Evolutionary conservation across 2,888 invertebrate genomes (phyloP).

Genomic region (Watsonalla cultraria): DNA sequence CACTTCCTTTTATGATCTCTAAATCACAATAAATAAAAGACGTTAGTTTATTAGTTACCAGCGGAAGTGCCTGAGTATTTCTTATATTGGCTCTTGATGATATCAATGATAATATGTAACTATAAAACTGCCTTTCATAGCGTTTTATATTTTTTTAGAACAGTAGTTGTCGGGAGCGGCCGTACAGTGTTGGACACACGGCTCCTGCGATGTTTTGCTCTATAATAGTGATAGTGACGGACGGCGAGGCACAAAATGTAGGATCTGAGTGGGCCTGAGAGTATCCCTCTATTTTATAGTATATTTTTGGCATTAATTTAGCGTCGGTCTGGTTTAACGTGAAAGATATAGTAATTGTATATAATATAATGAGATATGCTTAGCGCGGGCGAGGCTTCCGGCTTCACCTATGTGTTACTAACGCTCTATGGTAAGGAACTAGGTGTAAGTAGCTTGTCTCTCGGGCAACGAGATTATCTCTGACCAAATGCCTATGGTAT

Average conservation of each 20-base stretch:
- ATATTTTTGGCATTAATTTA: conserved; percentile 64
- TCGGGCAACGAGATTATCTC: conserved; percentile 69
- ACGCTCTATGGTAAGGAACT: conserved; percentile 58
- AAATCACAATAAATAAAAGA: conserved; percentile 25
- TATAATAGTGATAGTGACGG: conserved; percentile 41
- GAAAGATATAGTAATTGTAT: conserved; percentile 63
- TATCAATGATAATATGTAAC: conserved; percentile 50
- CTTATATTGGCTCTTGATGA: conserved; percentile 48
- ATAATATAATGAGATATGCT: conserved; percentile 65
- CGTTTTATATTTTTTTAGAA: conserved; percentile 72
- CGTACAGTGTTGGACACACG: conserved; percentile 52
- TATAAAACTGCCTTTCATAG: conserved; percentile 65
- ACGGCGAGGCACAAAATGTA: conserved; percentile 30
- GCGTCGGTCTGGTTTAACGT: conserved; percentile 52
- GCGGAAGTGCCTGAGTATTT: conserved; percentile 64
- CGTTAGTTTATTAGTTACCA: conserved; percentile 40
- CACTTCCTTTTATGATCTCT: conserved; percentile 51
- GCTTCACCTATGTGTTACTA: conserved; percentile 53
- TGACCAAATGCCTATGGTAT: conserved; percentile 79
- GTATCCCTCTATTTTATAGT: conserved; percentile 54
- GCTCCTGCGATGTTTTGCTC: conserved; percentile 72
- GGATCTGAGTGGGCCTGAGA: conserved; percentile 26
- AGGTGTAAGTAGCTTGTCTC: conserved; percentile 74
- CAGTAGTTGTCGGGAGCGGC: conserved; percentile 45
- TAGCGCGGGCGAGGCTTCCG: conserved; percentile 61